Evolutionary conservation across 1,140 invertebrate genomes (phyloP).

Genomic region (Chironomus striatipennis): DNA sequence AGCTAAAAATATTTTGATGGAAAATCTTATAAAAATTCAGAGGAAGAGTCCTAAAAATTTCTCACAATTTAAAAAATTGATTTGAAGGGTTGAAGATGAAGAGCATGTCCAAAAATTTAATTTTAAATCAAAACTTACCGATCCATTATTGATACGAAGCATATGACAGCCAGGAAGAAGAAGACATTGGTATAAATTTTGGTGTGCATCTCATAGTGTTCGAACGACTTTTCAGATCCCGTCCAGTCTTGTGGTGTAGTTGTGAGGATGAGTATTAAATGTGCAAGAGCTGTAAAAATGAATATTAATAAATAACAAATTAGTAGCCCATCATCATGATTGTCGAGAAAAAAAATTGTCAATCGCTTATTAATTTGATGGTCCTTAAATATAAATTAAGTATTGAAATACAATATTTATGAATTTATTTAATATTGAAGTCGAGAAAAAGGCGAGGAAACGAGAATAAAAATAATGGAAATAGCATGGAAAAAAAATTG

Average conservation of each 20-base stretch:
- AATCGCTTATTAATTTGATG: too few species aligned
- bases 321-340: too few species aligned
- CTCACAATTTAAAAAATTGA: too few species aligned
- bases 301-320: background rate
- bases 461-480: background rate
- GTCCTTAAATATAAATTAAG: too few species aligned
- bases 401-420: too few species aligned
- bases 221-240: conserved; percentile 31
- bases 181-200: conserved; percentile 39
- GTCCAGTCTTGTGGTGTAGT: conserved; percentile 38
- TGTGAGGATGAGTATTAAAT: conserved; percentile 38
- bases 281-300: conserved; percentile 32
- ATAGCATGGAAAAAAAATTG: background rate
- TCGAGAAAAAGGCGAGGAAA: background rate
- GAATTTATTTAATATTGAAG: too few species aligned
- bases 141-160: conserved; percentile 39
- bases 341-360: too few species aligned
- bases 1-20: too few species aligned
- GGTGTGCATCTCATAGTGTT: conserved; percentile 37
- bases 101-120: too few species aligned
- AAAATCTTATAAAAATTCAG: too few species aligned
- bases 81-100: too few species aligned
- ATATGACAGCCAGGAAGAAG: conserved; percentile 38
- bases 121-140: conserved; percentile 32
- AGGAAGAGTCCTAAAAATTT: too few species aligned